Base-by-base conservation (phyloP, 2,888 invertebrate species). In the Theretra japonica region DNA sequence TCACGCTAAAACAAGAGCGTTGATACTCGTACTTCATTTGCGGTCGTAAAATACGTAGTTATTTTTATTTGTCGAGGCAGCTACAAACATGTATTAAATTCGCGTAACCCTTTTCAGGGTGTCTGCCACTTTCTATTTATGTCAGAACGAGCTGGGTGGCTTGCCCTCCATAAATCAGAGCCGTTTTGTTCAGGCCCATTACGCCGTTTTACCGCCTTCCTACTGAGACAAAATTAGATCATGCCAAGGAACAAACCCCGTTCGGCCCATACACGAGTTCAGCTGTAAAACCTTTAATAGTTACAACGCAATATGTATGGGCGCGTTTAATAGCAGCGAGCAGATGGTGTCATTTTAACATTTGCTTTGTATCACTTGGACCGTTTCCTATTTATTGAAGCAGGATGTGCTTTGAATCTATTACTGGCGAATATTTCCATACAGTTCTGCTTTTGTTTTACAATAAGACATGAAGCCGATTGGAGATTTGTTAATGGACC, bases 211-310 rank as follows among this genome's bases (percentile, higher is more conserved):
- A 91, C 92, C 90, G 89, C 90, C 89, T 90, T 90, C 87, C 87
- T 90, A 89, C 90, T 88, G 90, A 89, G 88, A 91, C 91, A 87
- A 91, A 92, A 92, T 91, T 92, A 91, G 91, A 91, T 91, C 90
- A 91, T 89, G 88, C 89, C 86, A 82, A 87, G 88, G 89, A 88
- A 86, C 86, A 87, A 86, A 86, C 87, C 88, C 84, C 80, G 82
- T 82, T 82, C 81, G 82, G 79, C 81, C 83, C 88, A 87, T 88
- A 87, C 86, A 88, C 90, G 89, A 90, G 88, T 88, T 89, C 83
- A 83, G 87, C 82, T 90, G 88, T 89, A 90, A 90, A 90, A 89
- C 88, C 88, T 86, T 86, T 89, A 88, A 89, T 89, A 88, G 88
- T 87, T 85, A 86, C 82, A 83, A 77, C 81, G 84, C 83, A 82